These are phyloP conservation scores for Colossoma macropomum DNA, from an alignment of 2,113 vertebrate species.

Conservation along the genomic window DNA sequence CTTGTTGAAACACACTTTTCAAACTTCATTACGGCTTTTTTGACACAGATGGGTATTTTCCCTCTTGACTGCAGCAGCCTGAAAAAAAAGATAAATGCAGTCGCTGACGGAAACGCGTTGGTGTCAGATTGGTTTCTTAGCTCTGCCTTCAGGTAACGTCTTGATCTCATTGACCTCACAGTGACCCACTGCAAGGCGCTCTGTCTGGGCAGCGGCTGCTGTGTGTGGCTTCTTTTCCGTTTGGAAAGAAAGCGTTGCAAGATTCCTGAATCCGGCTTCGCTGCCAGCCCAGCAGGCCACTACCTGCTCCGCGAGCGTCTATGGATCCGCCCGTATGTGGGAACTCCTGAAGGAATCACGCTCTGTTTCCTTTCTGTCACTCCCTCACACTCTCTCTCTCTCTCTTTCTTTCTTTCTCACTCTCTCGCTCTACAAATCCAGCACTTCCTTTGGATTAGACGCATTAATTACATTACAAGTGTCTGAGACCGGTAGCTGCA, in stretches of 20 bases:
- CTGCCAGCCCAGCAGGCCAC: conserved; percentile 35
- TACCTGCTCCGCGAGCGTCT: conserved; percentile 47
- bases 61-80: background rate
- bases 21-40: background rate
- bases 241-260: conserved; percentile 25
- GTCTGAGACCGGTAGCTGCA: conserved; percentile 13
- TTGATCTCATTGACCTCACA: conserved; percentile 43
- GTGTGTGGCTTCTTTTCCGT: conserved; percentile 1
- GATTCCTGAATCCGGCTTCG: conserved; percentile 31
- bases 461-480: conserved; percentile 30
- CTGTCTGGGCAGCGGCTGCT: conserved; percentile 37
- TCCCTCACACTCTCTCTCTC: background rate
- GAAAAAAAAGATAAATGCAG: background rate
- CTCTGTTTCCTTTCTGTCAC: conserved; percentile 40
- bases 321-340: conserved; percentile 37
- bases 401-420: background rate
- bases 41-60: background rate
- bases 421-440: conserved; percentile 5
- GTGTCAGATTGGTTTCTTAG: background rate
- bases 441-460: conserved; percentile 35
- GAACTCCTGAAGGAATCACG: conserved; percentile 28
- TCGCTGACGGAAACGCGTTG: background rate
- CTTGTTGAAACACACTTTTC: background rate
- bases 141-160: conserved; percentile 18
- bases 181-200: conserved; percentile 22